Percentiles rank a stretch among this genome's conserved stretches.
Conservation (phyloP, 2,888 invertebrate species). For the Trichacis sp. region DNA sequence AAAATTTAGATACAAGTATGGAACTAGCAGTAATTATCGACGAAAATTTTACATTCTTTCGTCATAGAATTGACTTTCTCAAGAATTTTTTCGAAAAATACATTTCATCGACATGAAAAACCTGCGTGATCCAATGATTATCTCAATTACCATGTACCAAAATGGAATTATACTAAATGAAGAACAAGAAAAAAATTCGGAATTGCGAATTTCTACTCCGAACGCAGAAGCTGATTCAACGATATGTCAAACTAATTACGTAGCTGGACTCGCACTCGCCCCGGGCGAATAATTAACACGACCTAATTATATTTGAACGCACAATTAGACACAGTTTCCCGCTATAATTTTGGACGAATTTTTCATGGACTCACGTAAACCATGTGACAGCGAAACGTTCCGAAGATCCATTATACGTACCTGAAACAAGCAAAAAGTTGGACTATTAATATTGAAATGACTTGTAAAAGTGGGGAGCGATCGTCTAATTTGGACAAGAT, state of each 20-base stretch:
- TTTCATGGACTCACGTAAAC: neutral
- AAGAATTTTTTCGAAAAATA: too few relatives aligned
- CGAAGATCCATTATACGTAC: slow-evolving; percentile 37
- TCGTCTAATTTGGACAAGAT: slow-evolving; percentile 40
- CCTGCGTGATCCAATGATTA: too few relatives aligned
- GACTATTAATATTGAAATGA: slow-evolving; percentile 38
- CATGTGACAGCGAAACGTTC: slow-evolving; percentile 34
- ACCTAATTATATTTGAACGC: neutral
- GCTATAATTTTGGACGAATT: neutral
- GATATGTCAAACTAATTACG: neutral
- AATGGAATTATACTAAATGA: too few relatives aligned
- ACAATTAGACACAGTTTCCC: neutral
- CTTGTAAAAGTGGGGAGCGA: slow-evolving; percentile 31
- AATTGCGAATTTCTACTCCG: too few relatives aligned
- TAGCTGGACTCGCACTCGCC: neutral
- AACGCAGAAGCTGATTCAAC: too few relatives aligned
- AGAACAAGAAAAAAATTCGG: too few relatives aligned
- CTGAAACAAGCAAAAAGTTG: slow-evolving; percentile 35
- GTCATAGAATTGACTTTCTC: too few relatives aligned
- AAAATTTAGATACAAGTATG: too few relatives aligned
- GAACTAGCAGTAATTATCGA: too few relatives aligned
- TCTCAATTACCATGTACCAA: too few relatives aligned
- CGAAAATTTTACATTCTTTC: too few relatives aligned
- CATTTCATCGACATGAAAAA: too few relatives aligned
- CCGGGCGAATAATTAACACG: neutral